phyloP scores from a whole-genome alignment of 2,113 vertebrate species.

The Bos taurus region DNA sequence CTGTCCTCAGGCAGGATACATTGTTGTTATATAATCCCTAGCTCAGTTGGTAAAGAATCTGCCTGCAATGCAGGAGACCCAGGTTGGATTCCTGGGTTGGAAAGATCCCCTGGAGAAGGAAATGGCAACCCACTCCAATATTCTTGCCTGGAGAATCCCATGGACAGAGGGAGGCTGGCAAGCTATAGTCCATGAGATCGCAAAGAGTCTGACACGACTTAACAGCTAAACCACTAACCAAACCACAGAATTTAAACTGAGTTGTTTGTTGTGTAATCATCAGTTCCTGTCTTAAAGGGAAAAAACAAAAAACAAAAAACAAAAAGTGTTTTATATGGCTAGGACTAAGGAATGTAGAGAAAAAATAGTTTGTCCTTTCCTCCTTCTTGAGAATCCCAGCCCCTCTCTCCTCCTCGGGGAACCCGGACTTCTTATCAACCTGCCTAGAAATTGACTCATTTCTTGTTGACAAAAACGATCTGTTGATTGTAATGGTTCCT shows the following conservation, averaged over 20 bases:
- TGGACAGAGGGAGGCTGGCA: too few relatives aligned
- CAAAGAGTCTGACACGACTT: too few relatives aligned
- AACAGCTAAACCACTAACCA: too few relatives aligned
- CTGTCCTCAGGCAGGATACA: neutral
- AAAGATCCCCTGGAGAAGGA: too few relatives aligned
- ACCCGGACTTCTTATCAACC: neutral
- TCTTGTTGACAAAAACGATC: neutral
- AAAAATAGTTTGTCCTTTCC: neutral
- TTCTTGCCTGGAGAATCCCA: too few relatives aligned
- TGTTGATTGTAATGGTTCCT: neutral
- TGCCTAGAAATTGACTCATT: neutral
- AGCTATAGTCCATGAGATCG: too few relatives aligned
- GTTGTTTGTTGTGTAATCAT: neutral
- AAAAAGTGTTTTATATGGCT: neutral
- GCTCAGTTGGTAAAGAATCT: too few relatives aligned
- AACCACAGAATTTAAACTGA: neutral
- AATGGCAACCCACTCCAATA: too few relatives aligned
- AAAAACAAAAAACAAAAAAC: neutral
- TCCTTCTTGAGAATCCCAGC: neutral
- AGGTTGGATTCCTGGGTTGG: too few relatives aligned
- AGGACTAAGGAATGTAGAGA: neutral
- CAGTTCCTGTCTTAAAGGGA: neutral
- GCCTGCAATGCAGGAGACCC: too few relatives aligned
- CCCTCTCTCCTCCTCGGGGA: fast-evolving
- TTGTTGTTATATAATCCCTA: neutral